phyloP scores from a whole-genome alignment of 2,797 vertebrate genomes.

The Malacoctenus gilli region DNA sequence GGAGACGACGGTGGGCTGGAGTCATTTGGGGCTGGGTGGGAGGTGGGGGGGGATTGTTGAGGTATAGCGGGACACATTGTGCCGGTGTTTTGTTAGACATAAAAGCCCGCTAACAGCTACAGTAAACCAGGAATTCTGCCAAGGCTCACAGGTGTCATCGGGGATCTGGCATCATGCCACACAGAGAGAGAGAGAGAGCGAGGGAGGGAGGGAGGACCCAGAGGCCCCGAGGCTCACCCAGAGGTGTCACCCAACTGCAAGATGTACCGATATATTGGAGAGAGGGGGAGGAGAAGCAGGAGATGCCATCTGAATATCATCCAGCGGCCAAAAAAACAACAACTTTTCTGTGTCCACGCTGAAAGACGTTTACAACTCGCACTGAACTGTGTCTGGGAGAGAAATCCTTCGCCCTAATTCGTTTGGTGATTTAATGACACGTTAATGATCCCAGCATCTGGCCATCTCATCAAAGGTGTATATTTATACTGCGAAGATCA shows the following conservation, averaged over 20 bases:
- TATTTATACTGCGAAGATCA: slow-evolving; percentile 61
- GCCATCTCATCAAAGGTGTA: slow-evolving; percentile 57
- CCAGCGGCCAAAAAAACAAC: no score
- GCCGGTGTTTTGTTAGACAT: slow-evolving; percentile 75
- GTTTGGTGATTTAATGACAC: slow-evolving; percentile 46
- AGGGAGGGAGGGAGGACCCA: slow-evolving; percentile 51
- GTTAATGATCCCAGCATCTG: slow-evolving; percentile 55
- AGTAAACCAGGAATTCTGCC: slow-evolving; percentile 73
- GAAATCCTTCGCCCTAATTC: slow-evolving; percentile 36
- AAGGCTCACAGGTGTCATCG: slow-evolving; percentile 73
- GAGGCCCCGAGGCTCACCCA: slow-evolving; percentile 52
- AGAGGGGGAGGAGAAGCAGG: slow-evolving; percentile 25
- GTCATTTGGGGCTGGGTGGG: slow-evolving; percentile 58
- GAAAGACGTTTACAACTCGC: no score
- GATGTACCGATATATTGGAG: slow-evolving; percentile 32
- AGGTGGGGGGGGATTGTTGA: slow-evolving; percentile 42
- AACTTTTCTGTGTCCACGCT: no score
- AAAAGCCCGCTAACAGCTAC: slow-evolving; percentile 70
- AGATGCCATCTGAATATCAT: slow-evolving; percentile 20
- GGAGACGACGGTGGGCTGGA: slow-evolving; percentile 65
- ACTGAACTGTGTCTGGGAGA: neutral
- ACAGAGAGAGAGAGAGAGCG: slow-evolving; percentile 46
- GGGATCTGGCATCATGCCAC: slow-evolving; percentile 66
- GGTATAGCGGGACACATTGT: slow-evolving; percentile 56
- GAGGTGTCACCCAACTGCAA: slow-evolving; percentile 50